Percentiles rank a stretch among this genome's conserved stretches.
phyloP scores from a whole-genome alignment of 1,140 invertebrate genomes.

The Drosophila ogumai region DNA sequence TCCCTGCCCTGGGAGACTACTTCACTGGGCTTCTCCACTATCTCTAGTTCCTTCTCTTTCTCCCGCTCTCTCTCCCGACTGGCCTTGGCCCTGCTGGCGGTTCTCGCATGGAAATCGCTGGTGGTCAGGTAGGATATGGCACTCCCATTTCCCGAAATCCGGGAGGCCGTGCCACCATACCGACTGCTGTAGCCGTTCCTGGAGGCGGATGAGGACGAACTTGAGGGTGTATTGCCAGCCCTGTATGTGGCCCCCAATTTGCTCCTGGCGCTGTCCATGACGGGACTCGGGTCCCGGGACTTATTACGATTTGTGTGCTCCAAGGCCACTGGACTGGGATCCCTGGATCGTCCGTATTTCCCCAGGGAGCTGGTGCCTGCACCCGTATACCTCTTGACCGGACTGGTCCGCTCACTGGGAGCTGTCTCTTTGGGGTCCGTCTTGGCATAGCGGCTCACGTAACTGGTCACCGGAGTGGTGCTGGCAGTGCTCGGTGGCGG shows the following conservation, averaged over 20 bases:
- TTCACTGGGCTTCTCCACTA: not conserved
- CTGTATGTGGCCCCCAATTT: conserved; percentile 62
- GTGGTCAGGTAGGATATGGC: conserved; percentile 76
- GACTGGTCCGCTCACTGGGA: conserved; percentile 55
- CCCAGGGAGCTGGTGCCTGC: conserved; percentile 57
- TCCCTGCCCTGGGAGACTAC: conserved; percentile 19
- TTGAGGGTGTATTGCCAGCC: conserved; percentile 22
- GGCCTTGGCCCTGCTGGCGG: conserved; percentile 67
- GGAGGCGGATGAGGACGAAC: conserved; percentile 18
- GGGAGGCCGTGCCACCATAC: conserved; percentile 32
- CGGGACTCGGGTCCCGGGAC: conserved; percentile 77
- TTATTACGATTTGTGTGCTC: conserved; percentile 76
- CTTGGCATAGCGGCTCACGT: conserved; percentile 77
- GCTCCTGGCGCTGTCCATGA: conserved; percentile 49
- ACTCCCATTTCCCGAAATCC: conserved; percentile 47
- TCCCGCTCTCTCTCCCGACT: conserved; percentile 71
- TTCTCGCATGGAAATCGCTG: conserved; percentile 77
- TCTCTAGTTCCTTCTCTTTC: conserved; percentile 23
- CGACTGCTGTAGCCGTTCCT: conserved; percentile 64
- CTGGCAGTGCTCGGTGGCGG: conserved; percentile 37
- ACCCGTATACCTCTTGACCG: conserved; percentile 70
- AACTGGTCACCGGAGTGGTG: conserved; percentile 42
- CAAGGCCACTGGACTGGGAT: conserved; percentile 79
- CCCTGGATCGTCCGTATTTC: conserved; percentile 75
- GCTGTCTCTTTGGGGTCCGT: conserved; percentile 54